Conservation (phyloP, 2,797 vertebrate species). For the Chelon labrosus region DNA sequence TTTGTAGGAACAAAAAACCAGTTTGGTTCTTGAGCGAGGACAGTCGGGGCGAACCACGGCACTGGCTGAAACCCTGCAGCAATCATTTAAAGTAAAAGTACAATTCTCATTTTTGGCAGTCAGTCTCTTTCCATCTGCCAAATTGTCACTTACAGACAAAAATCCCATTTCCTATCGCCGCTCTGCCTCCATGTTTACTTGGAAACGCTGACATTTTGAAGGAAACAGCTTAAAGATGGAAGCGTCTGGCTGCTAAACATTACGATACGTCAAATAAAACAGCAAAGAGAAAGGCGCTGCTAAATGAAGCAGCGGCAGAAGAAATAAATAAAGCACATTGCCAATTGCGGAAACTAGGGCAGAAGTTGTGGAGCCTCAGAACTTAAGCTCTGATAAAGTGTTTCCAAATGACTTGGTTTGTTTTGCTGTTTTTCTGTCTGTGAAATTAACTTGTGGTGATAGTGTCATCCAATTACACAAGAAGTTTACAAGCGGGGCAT, state of each 20-base stretch:
- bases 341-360: constrained; percentile 72
- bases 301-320: constrained; percentile 39
- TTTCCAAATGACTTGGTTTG: constrained; percentile 74
- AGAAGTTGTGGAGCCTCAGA: constrained; percentile 60
- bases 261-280: constrained; percentile 51
- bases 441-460: constrained; percentile 71
- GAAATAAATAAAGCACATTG: constrained; percentile 24
- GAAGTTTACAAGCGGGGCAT: constrained; percentile 50
- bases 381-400: constrained; percentile 65
- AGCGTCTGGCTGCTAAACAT: constrained; percentile 37
- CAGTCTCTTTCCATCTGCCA: constrained; percentile 32
- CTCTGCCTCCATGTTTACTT: constrained; percentile 37
- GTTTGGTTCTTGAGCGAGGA: too few relatives aligned
- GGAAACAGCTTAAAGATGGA: constrained; percentile 40
- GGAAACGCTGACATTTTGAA: constrained; percentile 43
- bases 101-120: constrained; percentile 25
- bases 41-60: not conserved
- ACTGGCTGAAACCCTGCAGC: not conserved
- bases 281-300: constrained; percentile 16
- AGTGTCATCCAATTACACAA: constrained; percentile 74
- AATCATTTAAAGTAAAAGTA: constrained; percentile 17
- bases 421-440: constrained; percentile 71
- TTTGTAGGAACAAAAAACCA: too few relatives aligned
- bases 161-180: constrained; percentile 34
- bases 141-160: constrained; percentile 43